Percentiles rank a stretch among this genome's conserved stretches.
phyloP scores from a whole-genome alignment of 2,888 invertebrate species.

The Zaprionus lineosus region DNA sequence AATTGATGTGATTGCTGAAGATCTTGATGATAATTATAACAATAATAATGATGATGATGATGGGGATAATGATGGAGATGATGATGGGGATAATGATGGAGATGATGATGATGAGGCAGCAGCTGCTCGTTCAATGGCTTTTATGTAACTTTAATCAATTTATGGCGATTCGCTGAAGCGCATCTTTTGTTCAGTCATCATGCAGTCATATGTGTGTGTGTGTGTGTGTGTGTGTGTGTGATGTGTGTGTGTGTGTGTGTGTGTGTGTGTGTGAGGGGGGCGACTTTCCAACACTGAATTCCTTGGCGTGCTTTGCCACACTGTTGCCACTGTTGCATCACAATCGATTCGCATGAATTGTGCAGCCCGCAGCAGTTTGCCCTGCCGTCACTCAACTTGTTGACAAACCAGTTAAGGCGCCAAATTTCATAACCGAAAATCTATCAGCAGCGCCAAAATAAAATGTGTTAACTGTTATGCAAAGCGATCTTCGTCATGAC shows the following conservation, averaged over 20 bases:
- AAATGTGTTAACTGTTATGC: slow-evolving; percentile 70
- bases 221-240: background rate
- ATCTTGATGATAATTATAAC: slow-evolving; percentile 11
- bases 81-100: background rate
- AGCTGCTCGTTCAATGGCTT: slow-evolving; percentile 33
- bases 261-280: slow-evolving; percentile 27
- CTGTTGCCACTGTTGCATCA: slow-evolving; percentile 33
- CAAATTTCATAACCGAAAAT: slow-evolving; percentile 60
- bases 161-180: slow-evolving; percentile 11
- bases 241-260: background rate
- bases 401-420: slow-evolving; percentile 62
- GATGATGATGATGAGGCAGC: slow-evolving; percentile 14
- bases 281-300: slow-evolving; percentile 27
- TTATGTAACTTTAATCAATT: slow-evolving; percentile 50
- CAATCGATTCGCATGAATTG: slow-evolving; percentile 23
- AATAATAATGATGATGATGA: slow-evolving; percentile 20
- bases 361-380: too few relatives aligned
- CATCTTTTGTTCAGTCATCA: slow-evolving; percentile 11
- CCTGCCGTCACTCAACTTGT: slow-evolving; percentile 14
- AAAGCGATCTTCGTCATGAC: slow-evolving; percentile 49
- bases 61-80: slow-evolving; percentile 7
- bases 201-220: background rate
- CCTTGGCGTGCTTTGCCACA: background rate
- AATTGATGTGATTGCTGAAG: slow-evolving; percentile 39
- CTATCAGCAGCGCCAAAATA: background rate